phyloP scores from a whole-genome alignment of 2,113 vertebrate genomes.

The Saccopteryx leptura region DNA sequence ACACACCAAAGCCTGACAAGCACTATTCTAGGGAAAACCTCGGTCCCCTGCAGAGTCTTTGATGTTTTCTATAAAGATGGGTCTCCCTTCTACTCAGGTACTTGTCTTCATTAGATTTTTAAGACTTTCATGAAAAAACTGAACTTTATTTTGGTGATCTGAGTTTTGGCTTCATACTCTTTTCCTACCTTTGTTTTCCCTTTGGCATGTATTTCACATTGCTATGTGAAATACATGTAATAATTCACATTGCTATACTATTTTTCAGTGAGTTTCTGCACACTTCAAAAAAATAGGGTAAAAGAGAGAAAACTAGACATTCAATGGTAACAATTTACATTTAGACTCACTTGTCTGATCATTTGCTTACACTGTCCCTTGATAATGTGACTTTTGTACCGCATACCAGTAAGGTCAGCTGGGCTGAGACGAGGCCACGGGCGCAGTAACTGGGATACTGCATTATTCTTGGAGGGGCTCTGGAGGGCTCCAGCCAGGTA shows the following conservation, averaged over 20 bases:
- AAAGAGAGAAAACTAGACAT: constrained; percentile 13
- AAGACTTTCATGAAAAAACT: neutral
- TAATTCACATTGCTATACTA: neutral
- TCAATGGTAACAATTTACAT: neutral
- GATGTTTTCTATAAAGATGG: neutral
- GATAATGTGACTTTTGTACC: neutral
- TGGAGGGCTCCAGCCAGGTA: neutral
- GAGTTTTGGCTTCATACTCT: neutral
- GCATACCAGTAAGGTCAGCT: neutral
- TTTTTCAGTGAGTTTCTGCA: neutral
- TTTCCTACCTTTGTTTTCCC: neutral
- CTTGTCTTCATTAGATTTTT: neutral
- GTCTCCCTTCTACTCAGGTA: neutral
- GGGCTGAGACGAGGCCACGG: neutral
- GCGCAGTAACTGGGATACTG: neutral
- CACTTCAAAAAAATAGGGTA: neutral
- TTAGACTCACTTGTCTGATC: neutral
- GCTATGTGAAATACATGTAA: neutral
- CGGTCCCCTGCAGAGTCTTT: neutral
- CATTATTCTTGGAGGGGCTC: neutral
- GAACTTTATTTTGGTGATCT: neutral
- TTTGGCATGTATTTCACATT: neutral
- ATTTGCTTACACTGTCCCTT: neutral
- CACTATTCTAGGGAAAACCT: neutral
- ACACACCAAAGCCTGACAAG: neutral